These are phyloP conservation scores for Ceryle rudis DNA, from an alignment of 2,797 vertebrate genomes.

Conservation along the genomic window DNA sequence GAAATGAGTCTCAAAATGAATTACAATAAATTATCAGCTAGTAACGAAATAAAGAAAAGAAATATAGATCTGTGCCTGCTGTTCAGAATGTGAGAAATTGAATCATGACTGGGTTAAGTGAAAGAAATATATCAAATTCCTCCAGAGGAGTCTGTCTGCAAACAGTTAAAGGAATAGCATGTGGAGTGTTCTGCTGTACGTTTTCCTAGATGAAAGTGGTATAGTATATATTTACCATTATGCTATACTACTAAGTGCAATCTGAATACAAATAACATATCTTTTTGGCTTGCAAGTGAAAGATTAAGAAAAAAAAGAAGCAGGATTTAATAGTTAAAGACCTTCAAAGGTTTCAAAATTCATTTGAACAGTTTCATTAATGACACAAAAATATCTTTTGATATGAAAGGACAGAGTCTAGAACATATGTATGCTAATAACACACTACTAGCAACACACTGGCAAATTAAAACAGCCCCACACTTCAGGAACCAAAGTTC, in stretches of 20 bases:
- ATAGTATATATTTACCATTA: not conserved
- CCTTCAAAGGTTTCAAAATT: not conserved
- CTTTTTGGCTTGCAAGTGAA: not conserved
- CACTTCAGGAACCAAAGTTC: not conserved
- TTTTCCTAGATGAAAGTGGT: not conserved
- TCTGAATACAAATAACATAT: not conserved
- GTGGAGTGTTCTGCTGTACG: not conserved
- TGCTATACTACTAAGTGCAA: not conserved
- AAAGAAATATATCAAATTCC: conserved; percentile 52
- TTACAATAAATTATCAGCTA: conserved; percentile 73
- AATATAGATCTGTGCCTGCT: conserved; percentile 53
- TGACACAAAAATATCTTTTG: not conserved
- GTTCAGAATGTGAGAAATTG: conserved; percentile 65
- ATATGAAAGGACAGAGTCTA: not conserved
- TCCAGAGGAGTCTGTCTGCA: conserved; percentile 17
- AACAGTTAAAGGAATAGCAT: conserved; percentile 40
- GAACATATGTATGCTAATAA: not conserved
- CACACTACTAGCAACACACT: accelerated
- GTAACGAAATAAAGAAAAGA: conserved; percentile 76
- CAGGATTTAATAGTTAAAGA: not conserved
- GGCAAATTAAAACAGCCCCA: no score
- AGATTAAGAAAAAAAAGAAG: not conserved
- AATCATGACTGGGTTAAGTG: conserved; percentile 67
- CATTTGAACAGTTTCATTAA: not conserved
- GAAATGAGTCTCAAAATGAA: conserved; percentile 66